Evolutionary conservation across 2,888 invertebrate genomes (phyloP).

Genomic region (Sphecodes monilicornis): DNA sequence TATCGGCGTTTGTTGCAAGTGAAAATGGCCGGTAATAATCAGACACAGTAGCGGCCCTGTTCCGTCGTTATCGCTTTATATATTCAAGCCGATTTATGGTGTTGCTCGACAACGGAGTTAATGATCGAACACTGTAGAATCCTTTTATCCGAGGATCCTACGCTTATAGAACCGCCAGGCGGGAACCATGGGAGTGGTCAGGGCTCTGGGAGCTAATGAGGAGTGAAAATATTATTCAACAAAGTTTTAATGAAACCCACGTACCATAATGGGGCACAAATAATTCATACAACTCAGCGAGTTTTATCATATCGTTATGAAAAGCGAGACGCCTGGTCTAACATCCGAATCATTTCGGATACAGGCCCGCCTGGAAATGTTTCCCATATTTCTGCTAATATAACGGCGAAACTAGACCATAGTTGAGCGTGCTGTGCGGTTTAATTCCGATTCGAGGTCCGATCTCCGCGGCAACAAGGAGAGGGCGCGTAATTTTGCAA

Average conservation of each 20-base stretch:
- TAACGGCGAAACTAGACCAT: no score
- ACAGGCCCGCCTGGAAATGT: neutral
- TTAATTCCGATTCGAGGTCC: neutral
- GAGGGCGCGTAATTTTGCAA: neutral
- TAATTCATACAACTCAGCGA: neutral
- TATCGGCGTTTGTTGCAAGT: neutral
- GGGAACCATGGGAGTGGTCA: neutral
- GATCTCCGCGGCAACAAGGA: neutral
- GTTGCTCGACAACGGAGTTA: neutral
- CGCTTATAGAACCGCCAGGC: neutral
- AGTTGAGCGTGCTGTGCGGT: neutral
- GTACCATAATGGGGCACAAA: neutral
- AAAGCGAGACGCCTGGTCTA: neutral
- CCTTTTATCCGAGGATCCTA: neutral
- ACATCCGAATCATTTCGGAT: neutral
- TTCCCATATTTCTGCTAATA: neutral
- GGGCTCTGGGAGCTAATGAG: neutral
- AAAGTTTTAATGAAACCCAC: slow-evolving; percentile 7
- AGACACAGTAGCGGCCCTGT: neutral
- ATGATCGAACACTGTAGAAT: neutral
- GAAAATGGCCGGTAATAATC: neutral
- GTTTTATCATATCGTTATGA: neutral
- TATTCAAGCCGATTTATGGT: neutral
- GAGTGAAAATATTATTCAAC: neutral
- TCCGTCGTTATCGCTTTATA: neutral